These are phyloP conservation scores for Caenorhabditis virilis DNA, from an alignment of 2,888 invertebrate species.

Conservation along the genomic window DNA sequence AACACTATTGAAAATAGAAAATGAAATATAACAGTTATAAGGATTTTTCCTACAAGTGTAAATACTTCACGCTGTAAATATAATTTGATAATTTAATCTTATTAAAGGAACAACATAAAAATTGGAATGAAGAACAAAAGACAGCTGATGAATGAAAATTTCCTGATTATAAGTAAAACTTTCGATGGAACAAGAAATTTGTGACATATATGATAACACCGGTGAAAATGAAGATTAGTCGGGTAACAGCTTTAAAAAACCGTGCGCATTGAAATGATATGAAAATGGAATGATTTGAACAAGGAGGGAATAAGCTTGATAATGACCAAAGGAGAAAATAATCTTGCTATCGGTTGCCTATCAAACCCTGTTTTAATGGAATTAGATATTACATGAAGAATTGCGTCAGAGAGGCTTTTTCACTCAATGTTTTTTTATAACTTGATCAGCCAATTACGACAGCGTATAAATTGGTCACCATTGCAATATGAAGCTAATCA, in stretches of 20 bases:
- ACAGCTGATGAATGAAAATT: conserved; percentile 1
- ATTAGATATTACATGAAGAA: conserved; percentile 21
- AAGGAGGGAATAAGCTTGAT: conserved; percentile 26
- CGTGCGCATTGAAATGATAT: conserved; percentile 3
- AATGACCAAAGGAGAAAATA: conserved; percentile 33
- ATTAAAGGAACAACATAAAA: too few species aligned
- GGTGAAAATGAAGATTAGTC: not conserved
- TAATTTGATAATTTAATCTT: too few species aligned
- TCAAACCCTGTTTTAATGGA: conserved; percentile 40
- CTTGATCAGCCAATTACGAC: conserved; percentile 2
- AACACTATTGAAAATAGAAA: too few species aligned
- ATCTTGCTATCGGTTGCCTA: too few species aligned
- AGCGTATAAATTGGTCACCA: not conserved
- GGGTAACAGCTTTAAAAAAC: not conserved
- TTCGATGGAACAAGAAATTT: not conserved
- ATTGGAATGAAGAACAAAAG: too few species aligned
- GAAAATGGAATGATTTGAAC: not conserved
- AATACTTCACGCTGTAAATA: too few species aligned
- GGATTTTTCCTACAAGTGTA: too few species aligned
- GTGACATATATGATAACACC: not conserved
- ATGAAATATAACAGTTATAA: not conserved
- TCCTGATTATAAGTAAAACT: not conserved
- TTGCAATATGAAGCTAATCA: not conserved
- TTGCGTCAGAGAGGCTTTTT: conserved; percentile 26
- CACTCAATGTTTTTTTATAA: not conserved